Base-by-base conservation (phyloP, 2,888 invertebrate species). In the Phengaris arion region DNA sequence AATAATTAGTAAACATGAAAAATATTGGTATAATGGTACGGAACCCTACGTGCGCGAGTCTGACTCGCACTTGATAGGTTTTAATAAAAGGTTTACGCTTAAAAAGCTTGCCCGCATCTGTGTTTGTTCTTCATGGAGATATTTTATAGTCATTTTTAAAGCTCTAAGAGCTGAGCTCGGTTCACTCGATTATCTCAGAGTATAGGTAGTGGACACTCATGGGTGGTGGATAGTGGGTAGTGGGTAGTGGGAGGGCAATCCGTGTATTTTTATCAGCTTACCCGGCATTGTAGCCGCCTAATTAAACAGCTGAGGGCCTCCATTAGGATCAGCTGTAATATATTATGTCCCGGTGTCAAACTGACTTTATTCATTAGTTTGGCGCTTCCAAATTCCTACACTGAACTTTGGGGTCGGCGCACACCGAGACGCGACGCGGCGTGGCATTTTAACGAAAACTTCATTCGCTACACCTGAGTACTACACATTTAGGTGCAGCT, bases 71-170 rank as follows among this genome's bases (percentile, higher is more conserved):
- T 22, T 22, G 22, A 22, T 22, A 22, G 22, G 22, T 22, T 22
- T 22, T 22, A 22, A 0, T 22, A 22, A 22, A 59, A 12, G 59
- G 59, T 59, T 59, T 15, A 22, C 9, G 10, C 59, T 57, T 57
- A 57, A 15, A 2, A 3, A n/a, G 57, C 8, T 59, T 15, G 59
- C 4, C 2, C 59, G 59, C 5, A 5, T 22, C 9, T 45, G 35
- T 12, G 35, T 45, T 64, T 22, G 22, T 59, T 10, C 64, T 12
- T 35, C 35, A 35, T 45, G 35, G 12, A 5, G 45, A 64, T 64
- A 45, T 35, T 64, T 64, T 64, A 64, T 64, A 45, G 64, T 35
- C 13, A 64, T 45, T 64, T 64, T 45, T 64, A 45, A 64, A 64
- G 35, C 64, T 64, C 64, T 64, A 22, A 22, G 22, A 22, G 22